Evolutionary conservation across 2,797 vertebrate genomes (phyloP).

Genomic region (Acanthurus leucopareius): DNA sequence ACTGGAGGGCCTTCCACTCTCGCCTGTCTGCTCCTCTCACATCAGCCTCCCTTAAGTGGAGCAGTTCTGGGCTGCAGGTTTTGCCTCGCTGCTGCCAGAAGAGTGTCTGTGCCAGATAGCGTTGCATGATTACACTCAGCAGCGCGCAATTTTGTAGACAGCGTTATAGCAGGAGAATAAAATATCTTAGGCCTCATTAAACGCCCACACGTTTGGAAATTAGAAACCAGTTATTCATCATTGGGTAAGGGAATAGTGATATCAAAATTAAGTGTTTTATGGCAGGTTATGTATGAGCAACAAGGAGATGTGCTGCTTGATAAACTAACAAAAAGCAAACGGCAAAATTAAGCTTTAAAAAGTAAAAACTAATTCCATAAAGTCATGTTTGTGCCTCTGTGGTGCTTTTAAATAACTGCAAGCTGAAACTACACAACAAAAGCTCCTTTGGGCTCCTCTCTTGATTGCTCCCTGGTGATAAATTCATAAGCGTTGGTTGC

Average conservation of each 20-base stretch:
- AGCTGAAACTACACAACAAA: background rate
- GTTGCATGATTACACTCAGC: constrained; percentile 78
- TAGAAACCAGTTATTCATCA: constrained; percentile 74
- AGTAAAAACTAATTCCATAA: background rate
- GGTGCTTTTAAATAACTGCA: background rate
- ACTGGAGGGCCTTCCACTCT: constrained; percentile 91
- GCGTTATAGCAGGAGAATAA: constrained; percentile 74
- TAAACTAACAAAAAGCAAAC: background rate
- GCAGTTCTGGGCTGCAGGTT: constrained; percentile 92
- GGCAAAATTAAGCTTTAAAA: background rate
- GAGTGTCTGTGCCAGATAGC: constrained; percentile 80
- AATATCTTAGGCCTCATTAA: constrained; percentile 82
- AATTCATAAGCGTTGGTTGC: background rate
- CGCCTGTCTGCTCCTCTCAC: constrained; percentile 95
- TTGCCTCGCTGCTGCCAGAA: constrained; percentile 83
- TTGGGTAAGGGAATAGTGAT: constrained; percentile 27
- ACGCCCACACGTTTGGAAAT: constrained; percentile 78
- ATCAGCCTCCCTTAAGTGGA: constrained; percentile 93
- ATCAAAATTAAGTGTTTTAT: constrained; percentile 35
- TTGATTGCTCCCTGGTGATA: constrained; percentile 16
- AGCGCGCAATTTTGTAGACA: constrained; percentile 76
- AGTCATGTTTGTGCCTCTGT: background rate
- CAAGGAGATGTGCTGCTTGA: background rate
- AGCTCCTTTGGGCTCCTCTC: background rate
- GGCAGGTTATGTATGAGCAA: constrained; percentile 9